Conservation (phyloP, 2,888 invertebrate genomes). For the Macaria liturata region DNA sequence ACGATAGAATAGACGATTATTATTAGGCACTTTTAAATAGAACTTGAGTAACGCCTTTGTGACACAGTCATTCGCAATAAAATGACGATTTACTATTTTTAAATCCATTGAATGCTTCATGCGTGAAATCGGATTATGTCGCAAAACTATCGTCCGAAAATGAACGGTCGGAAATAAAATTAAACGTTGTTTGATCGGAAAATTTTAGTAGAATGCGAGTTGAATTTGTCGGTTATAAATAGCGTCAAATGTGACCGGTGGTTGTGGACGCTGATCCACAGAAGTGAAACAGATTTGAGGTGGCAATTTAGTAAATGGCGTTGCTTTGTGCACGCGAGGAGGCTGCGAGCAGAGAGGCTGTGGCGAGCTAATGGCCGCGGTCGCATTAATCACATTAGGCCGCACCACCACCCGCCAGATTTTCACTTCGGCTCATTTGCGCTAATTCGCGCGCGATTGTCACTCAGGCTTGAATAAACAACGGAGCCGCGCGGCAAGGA, state of each 20-base stretch:
- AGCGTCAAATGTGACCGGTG: too few species aligned
- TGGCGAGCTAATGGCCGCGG: slow-evolving; percentile 69
- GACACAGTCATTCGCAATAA: neutral
- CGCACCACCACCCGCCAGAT: slow-evolving; percentile 68
- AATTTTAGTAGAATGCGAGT: too few species aligned
- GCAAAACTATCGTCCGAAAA: too few species aligned
- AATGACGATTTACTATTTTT: neutral
- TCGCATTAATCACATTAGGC: slow-evolving; percentile 75
- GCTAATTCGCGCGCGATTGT: slow-evolving; percentile 82
- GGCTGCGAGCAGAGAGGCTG: slow-evolving; percentile 28
- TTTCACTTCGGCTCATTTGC: slow-evolving; percentile 83
- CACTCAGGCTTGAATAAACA: slow-evolving; percentile 83
- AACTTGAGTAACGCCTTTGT: slow-evolving; percentile 33
- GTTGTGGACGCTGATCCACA: too few species aligned
- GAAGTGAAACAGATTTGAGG: slow-evolving; percentile 7
- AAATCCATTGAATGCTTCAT: too few species aligned
- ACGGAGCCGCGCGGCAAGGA: slow-evolving; percentile 78
- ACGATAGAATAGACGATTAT: slow-evolving; percentile 60
- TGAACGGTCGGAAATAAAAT: too few species aligned
- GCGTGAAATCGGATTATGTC: neutral
- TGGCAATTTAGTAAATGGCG: slow-evolving; percentile 20
- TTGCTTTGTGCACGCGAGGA: slow-evolving; percentile 16
- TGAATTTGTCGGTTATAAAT: too few species aligned
- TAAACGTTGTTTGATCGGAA: too few species aligned
- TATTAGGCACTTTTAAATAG: slow-evolving; percentile 65